These are phyloP conservation scores for Fratercula arctica DNA, from an alignment of 2,797 vertebrate species.

Conservation along the genomic window DNA sequence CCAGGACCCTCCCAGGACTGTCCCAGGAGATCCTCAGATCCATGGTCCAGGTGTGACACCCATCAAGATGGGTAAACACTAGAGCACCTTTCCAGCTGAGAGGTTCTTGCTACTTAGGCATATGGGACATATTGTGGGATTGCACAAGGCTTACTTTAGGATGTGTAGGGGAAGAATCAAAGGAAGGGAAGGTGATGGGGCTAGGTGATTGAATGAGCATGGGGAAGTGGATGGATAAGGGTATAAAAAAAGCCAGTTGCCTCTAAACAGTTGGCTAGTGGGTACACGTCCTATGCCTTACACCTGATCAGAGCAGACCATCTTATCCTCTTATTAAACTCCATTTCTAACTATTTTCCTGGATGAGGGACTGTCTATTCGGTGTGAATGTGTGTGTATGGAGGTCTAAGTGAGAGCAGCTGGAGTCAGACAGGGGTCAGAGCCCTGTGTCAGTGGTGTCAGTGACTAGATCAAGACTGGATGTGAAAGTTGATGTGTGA, in stretches of 20 bases:
- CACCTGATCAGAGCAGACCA: background rate
- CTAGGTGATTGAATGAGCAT: background rate
- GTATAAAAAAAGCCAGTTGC: background rate
- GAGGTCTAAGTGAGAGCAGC: background rate
- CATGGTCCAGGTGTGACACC: background rate
- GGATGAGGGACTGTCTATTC: background rate
- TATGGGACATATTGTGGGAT: background rate
- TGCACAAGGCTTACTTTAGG: background rate
- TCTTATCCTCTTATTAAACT: background rate
- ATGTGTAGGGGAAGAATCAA: background rate
- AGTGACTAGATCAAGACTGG: background rate
- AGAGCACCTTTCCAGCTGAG: background rate
- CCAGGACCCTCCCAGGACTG: background rate
- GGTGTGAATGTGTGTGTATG: background rate
- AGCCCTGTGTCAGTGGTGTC: background rate
- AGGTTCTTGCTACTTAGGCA: background rate
- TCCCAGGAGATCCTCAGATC: background rate
- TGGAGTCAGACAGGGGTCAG: background rate
- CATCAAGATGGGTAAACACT: background rate
- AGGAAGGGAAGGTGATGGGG: background rate
- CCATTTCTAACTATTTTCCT: background rate
- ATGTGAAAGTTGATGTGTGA: background rate
- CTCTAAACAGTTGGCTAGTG: background rate
- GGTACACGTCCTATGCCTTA: background rate
- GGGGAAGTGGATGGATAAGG: background rate